Conservation (phyloP, 2,113 vertebrate species). For the Alethe diademata region DNA sequence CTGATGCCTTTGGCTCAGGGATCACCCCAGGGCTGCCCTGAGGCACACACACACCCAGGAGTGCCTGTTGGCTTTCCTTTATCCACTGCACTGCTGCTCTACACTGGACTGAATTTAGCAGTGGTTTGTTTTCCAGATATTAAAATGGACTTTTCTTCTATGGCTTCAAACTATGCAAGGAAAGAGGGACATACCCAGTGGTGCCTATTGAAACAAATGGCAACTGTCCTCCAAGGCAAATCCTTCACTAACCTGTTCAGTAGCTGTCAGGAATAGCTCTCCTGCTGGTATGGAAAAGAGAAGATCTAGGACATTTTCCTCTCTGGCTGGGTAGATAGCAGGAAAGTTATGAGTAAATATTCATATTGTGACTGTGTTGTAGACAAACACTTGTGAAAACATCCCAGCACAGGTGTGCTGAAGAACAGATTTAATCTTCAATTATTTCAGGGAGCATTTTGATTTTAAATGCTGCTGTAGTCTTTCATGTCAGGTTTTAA, state of each 20-base stretch:
- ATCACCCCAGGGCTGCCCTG: background rate
- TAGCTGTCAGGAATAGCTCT: background rate
- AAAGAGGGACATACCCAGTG: background rate
- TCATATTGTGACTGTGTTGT: background rate
- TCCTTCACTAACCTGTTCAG: no score
- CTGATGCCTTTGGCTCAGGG: accelerated
- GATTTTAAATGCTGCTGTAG: background rate
- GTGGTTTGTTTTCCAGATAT: background rate
- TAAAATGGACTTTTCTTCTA: background rate
- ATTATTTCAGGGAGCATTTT: background rate
- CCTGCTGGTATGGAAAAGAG: background rate
- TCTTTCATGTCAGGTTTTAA: background rate
- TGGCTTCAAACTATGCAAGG: accelerated
- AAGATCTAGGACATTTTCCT: background rate
- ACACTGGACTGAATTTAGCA: background rate
- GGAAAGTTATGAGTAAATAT: background rate
- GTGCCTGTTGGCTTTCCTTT: background rate
- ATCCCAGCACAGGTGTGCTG: background rate
- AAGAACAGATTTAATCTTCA: background rate
- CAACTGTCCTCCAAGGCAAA: background rate
- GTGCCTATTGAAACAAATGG: background rate
- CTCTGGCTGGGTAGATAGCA: background rate
- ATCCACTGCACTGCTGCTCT: background rate
- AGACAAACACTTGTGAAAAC: background rate
- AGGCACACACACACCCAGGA: accelerated